Conservation (phyloP, 2,888 invertebrate genomes). For the Lycophotia porphyrea region DNA sequence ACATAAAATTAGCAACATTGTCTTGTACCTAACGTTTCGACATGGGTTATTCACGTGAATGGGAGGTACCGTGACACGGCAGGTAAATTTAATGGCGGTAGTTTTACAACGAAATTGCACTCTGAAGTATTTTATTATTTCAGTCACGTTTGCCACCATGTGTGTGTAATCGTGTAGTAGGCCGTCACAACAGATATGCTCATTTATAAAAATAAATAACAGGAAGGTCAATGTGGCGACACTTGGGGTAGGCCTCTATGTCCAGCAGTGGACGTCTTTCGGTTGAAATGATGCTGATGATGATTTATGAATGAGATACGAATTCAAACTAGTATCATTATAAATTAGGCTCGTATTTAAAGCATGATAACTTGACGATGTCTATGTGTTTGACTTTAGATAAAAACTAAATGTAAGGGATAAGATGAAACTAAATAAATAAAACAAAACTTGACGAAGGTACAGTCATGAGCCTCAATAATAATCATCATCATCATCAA, state of each 20-base stretch:
- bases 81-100: conserved; percentile 27
- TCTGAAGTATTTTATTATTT: conserved; percentile 48
- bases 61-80: conserved; percentile 7
- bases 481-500: too few relatives aligned
- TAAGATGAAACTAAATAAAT: too few relatives aligned
- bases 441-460: not conserved
- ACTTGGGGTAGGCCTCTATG: too few relatives aligned
- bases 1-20: conserved; percentile 8
- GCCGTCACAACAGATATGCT: conserved; percentile 29
- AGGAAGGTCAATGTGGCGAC: too few relatives aligned
- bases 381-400: too few relatives aligned
- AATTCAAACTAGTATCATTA: conserved; percentile 25
- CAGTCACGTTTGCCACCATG: conserved; percentile 67
- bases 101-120: conserved; percentile 54
- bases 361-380: not conserved
- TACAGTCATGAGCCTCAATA: not conserved
- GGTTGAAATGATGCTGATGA: too few relatives aligned
- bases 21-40: conserved; percentile 8
- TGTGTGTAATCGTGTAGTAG: conserved; percentile 44
- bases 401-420: too few relatives aligned
- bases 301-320: conserved; percentile 38
- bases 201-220: conserved; percentile 31
- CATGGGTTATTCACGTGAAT: conserved; percentile 24
- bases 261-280: too few relatives aligned
- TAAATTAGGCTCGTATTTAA: conserved; percentile 13